Base-by-base conservation (phyloP, 2,797 vertebrate genomes). In the Neopelma chrysocephalum region DNA sequence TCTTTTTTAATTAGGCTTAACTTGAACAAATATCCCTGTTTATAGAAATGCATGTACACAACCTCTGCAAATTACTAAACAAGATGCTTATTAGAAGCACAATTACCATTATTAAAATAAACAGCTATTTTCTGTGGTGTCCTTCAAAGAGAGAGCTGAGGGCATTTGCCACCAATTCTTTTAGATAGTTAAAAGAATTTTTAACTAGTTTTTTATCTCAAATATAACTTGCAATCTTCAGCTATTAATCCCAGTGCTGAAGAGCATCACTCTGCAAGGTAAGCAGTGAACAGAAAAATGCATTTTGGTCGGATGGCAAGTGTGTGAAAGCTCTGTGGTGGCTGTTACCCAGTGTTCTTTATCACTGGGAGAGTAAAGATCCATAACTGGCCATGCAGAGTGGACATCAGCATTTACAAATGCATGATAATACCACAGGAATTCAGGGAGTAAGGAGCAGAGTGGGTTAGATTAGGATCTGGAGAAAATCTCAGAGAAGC, bases 1-100 rank as follows among this genome's bases (percentile, higher is more conserved):
- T 95, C 80, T 90, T 92, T 85, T 93, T 95, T 80, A 93, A 93
- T 96, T 87, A 91, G 60, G 66, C 71, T 91, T 90, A 90, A 83
- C 83, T 90, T 82, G 87, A 96, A 93, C 64, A 89, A 90, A 94
- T 93, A 94, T 45, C 51, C 34, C n/a, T 87, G 51, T 71, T 83
- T 73, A 32, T 66, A 36, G 62, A 79, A 82, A 87, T 42, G 15
- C 45, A 70, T 53, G 60, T 89, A 57, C 61, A 80, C 61, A 89
- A 45, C 45, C 72, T 42, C 73, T 72, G 61, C 65, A 90, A 89
- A 89, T 84, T 71, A 53, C 45, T 65, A 29, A 87, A 84, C 62
- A 90, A 64, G 60, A 85, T 72, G 50, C 15, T 93, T 89, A 70
- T 76, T 73, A 92, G 71, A 82, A 64, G 12, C 36, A 87, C 32